Percentiles rank a stretch among this genome's conserved stretches.
phyloP scores from a whole-genome alignment of 1,140 invertebrate genomes.

The Drosophila littoralis region DNA sequence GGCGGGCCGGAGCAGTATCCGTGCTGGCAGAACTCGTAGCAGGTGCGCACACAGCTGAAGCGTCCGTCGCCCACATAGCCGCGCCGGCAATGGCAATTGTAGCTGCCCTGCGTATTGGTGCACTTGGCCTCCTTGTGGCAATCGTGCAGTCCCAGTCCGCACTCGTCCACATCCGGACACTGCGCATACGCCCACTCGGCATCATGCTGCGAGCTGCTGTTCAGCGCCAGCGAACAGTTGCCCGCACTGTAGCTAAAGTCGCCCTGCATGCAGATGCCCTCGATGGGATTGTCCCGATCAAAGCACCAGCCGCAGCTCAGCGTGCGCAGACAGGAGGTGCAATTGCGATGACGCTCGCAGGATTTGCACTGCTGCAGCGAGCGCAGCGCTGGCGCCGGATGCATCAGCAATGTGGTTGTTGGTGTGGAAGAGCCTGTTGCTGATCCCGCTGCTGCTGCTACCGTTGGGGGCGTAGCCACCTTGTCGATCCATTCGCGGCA shows the following conservation, averaged over 20 bases:
- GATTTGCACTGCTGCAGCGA: slow-evolving; percentile 90
- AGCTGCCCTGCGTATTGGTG: slow-evolving; percentile 96
- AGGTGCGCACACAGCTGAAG: slow-evolving; percentile 92
- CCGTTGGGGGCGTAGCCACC: slow-evolving; percentile 84
- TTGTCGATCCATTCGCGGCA: slow-evolving; percentile 97
- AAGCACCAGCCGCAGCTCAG: slow-evolving; percentile 98
- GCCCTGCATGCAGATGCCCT: slow-evolving; percentile 91
- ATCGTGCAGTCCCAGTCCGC: slow-evolving; percentile 92
- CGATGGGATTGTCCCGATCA: slow-evolving; percentile 93
- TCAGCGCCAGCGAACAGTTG: slow-evolving; percentile 87
- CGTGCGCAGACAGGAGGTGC: slow-evolving; percentile 91
- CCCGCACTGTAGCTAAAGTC: slow-evolving; percentile 90
- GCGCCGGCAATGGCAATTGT: slow-evolving; percentile 93
- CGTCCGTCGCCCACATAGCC: slow-evolving; percentile 95
- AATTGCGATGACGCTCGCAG: slow-evolving; percentile 91
- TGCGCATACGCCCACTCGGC: slow-evolving; percentile 94
- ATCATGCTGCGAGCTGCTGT: slow-evolving; percentile 86
- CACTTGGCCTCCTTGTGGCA: slow-evolving; percentile 96
- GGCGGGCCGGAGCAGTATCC: slow-evolving; percentile 94
- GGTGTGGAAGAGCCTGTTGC: slow-evolving; percentile 41
- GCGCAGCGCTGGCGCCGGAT: slow-evolving; percentile 13
- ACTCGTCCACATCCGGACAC: slow-evolving; percentile 98
- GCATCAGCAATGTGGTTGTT: slow-evolving; percentile 23
- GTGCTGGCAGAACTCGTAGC: slow-evolving; percentile 94
- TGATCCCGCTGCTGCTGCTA: slow-evolving; percentile 13